Percentiles rank a stretch among this genome's conserved stretches.
phyloP scores from a whole-genome alignment of 1,140 invertebrate species.

The Thaumetopoea pityocampa region DNA sequence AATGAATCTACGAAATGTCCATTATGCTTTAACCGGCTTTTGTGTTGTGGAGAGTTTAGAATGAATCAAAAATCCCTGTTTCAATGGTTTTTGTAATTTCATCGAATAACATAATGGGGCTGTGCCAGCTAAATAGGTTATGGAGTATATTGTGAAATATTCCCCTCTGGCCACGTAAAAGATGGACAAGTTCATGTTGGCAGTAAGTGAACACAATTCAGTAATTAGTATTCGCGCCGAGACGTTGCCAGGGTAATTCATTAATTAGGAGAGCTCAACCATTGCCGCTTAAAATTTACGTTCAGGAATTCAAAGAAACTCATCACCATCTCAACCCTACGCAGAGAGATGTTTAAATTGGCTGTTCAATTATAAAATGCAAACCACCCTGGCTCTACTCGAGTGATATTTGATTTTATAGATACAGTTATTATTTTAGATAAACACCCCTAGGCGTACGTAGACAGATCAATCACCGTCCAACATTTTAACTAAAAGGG shows the following conservation, averaged over 20 bases:
- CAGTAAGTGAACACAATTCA: constrained; percentile 11
- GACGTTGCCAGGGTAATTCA: constrained; percentile 30
- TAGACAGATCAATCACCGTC: too few relatives aligned
- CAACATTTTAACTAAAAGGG: too few relatives aligned
- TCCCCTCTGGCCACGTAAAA: too few relatives aligned
- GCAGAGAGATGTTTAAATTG: constrained; percentile 5
- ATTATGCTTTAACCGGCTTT: neutral
- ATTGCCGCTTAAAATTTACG: constrained; percentile 27
- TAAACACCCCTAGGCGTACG: too few relatives aligned
- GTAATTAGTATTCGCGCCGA: constrained; percentile 40
- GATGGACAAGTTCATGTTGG: constrained; percentile 3
- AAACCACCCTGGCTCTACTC: too few relatives aligned
- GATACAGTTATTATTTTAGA: too few relatives aligned
- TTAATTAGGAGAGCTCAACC: constrained; percentile 42
- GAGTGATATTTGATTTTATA: too few relatives aligned
- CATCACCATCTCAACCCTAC: constrained; percentile 29
- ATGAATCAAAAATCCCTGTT: constrained; percentile 3
- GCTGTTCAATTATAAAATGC: constrained; percentile 12
- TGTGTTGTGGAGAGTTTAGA: constrained; percentile 1
- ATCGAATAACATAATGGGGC: too few relatives aligned
- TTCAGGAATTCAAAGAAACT: constrained; percentile 36
- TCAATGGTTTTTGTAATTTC: constrained; percentile 7
- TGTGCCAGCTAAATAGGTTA: too few relatives aligned
- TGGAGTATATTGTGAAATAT: too few relatives aligned
- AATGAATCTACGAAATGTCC: constrained; percentile 15